These are phyloP conservation scores for Dreissena rostriformis DNA, from an alignment of 1,140 invertebrate genomes.

Conservation along the genomic window DNA sequence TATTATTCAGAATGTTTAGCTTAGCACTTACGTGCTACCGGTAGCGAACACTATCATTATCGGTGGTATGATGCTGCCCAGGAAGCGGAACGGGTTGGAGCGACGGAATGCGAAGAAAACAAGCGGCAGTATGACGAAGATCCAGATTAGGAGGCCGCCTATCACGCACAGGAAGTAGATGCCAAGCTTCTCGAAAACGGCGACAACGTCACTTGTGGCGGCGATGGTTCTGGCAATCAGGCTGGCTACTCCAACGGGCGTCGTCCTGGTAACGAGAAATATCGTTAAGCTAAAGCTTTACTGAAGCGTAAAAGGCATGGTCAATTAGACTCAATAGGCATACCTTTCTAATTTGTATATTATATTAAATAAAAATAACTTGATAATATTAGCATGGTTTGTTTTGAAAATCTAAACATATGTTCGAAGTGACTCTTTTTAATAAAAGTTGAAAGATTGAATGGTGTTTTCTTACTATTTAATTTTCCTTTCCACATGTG, in stretches of 20 bases:
- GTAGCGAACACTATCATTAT: constrained; percentile 96
- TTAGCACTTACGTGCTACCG: constrained; percentile 85
- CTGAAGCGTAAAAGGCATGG: no score
- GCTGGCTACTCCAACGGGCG: constrained; percentile 94
- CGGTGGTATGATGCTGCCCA: constrained; percentile 91
- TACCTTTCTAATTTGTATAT: no score
- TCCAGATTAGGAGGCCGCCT: constrained; percentile 92
- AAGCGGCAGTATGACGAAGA: constrained; percentile 91
- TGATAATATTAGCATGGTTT: no score
- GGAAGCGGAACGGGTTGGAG: constrained; percentile 94
- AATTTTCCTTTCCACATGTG: no score
- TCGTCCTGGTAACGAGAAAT: constrained; percentile 84
- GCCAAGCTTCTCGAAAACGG: constrained; percentile 91
- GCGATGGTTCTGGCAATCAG: constrained; percentile 96
- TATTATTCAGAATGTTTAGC: neutral
- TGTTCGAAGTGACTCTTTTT: no score
- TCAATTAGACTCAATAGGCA: no score
- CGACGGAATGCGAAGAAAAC: constrained; percentile 92
- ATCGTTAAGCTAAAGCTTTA: no score
- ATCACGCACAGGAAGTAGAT: constrained; percentile 94
- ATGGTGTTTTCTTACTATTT: no score
- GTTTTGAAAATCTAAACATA: no score
- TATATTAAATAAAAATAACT: no score
- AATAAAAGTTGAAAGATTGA: no score
- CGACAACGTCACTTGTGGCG: constrained; percentile 88